Evolutionary conservation across 2,113 vertebrate genomes (phyloP).

Genomic region (Xyliphius kryptos): DNA sequence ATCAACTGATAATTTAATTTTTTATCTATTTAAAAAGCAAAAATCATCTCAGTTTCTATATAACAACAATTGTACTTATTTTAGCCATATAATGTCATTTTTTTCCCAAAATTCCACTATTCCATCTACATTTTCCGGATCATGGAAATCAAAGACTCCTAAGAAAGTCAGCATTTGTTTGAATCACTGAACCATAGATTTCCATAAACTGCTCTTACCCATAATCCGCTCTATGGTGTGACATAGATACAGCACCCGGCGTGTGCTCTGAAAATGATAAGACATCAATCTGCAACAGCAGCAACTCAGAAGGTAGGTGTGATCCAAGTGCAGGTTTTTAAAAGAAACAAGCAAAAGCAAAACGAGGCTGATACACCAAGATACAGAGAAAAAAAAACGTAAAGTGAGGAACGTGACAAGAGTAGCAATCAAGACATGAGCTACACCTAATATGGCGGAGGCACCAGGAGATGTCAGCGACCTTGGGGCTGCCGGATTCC

Average conservation of each 20-base stretch:
- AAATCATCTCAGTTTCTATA: too few species aligned
- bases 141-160: too few species aligned
- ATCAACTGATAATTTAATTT: too few species aligned
- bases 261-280: not conserved
- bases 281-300: not conserved
- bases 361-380: not conserved
- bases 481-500: too few species aligned
- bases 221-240: not conserved
- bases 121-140: too few species aligned
- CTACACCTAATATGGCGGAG: too few species aligned
- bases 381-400: not conserved
- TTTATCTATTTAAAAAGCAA: too few species aligned
- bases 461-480: too few species aligned
- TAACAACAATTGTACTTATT: too few species aligned
- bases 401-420: not conserved
- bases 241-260: not conserved
- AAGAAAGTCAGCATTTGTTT: not conserved
- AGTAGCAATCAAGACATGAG: not conserved
- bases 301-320: not conserved
- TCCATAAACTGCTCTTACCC: not conserved
- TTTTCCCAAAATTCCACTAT: too few species aligned
- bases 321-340: not conserved
- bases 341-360: conserved; percentile 1
- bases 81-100: too few species aligned
- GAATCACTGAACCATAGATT: not conserved